A percentile compares a stretch with the other conserved stretches of the same genome.
Evolutionary conservation across 2,113 vertebrate species (phyloP).

Genomic region (Syngnathoides biaculeatus): DNA sequence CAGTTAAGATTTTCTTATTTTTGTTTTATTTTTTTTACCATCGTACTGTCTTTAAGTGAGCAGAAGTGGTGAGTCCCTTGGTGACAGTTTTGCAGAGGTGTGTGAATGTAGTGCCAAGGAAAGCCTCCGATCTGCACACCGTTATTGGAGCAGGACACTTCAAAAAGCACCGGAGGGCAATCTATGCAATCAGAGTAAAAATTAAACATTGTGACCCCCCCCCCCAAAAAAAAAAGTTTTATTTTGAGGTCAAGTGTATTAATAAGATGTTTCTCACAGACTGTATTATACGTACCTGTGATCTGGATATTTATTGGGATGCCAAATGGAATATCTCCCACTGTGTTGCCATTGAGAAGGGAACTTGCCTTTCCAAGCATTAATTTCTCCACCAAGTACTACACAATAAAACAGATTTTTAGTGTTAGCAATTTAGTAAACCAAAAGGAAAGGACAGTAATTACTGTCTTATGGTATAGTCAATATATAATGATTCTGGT

Average conservation of each 20-base stretch:
- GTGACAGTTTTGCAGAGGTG: constrained; percentile 85
- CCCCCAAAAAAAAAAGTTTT: neutral
- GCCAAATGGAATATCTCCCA: constrained; percentile 87
- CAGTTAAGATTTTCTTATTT: constrained; percentile 39
- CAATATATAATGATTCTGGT: too few relatives aligned
- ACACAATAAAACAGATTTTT: constrained; percentile 62
- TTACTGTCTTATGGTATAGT: too few relatives aligned
- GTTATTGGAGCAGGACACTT: constrained; percentile 84
- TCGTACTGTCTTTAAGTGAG: constrained; percentile 80
- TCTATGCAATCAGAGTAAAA: constrained; percentile 69
- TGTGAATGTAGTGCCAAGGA: constrained; percentile 96
- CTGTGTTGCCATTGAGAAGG: constrained; percentile 79
- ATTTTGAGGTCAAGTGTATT: neutral
- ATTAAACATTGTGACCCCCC: neutral
- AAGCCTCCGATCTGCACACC: constrained; percentile 91
- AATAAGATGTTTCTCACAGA: neutral
- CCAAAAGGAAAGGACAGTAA: neutral
- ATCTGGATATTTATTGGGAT: constrained; percentile 93
- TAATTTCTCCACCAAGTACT: constrained; percentile 83
- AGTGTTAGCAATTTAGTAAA: neutral
- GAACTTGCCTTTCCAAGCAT: constrained; percentile 81
- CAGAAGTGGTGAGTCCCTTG: constrained; percentile 89
- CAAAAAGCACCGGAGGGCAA: constrained; percentile 84
- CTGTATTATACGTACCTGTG: constrained; percentile 75
- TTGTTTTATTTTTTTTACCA: constrained; percentile 76